Evolutionary conservation across 30 jellyfish, hydroid and myxozoan genomes (phyloP), one percentile per base, ranked within the genome.

Genomic region (Aurelia coerulea): DNA sequence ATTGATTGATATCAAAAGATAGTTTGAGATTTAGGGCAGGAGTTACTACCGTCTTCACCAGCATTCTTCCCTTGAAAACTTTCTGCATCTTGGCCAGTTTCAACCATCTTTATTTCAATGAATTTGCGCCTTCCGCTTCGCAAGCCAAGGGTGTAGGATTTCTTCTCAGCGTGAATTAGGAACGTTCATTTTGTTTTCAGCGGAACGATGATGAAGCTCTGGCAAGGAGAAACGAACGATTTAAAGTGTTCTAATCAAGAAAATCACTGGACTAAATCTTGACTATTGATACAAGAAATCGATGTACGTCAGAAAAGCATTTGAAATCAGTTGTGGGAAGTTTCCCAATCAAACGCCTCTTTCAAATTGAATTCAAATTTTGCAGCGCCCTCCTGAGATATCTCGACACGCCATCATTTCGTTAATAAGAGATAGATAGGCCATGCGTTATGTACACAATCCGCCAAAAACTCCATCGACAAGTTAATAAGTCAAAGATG

Each of bases 351-450:
- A 23, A 23, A 6, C 56, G 56, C 56, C 56, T 0, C 56, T 46
- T 46, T 46, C 56, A 46, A 37, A 46, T 46, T 60, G 35, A 17
- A 60, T 60, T 60, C 78, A 23, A 42, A 54, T 64, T 64, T 18
- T 11, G 16, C 17, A n/a, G 89, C 89, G 75, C 89, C 89, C 89
- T 79, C 89, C 81, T 65, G 81, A 37, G 80, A 51, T 39, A 3
- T 63, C 89, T 65, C 16, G 68, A 31, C 75, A 54, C 54, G 78
- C 80, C 52, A 53, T 62, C 49, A 64, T 65, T 49, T 79, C 39
- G 87, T 23, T 23, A 23, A 34, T 77, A 77, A 62, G 42, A 6
- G 17, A 53, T 62, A 5, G 4, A 29, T 62, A 46, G 56, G 56
- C 56, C 56, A 46, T 46, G 14, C 56, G 2, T 46, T 6, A 1